Base-by-base conservation (phyloP, 2,797 vertebrate genomes). In the Hydrophis major region DNA sequence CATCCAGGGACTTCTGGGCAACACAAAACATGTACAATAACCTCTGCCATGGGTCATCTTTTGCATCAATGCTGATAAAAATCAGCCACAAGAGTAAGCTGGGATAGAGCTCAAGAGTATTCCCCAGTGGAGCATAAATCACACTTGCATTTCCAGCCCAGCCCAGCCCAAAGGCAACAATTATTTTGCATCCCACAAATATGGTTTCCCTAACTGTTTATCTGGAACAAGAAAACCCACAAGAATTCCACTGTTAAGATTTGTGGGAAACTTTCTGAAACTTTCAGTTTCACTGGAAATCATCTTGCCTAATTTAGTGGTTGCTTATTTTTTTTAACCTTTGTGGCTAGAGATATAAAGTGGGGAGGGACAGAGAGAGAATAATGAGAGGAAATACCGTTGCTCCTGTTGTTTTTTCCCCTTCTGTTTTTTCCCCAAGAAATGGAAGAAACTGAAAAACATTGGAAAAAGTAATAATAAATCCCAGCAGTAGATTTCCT, bases 201-300 rank as follows among this genome's bases (percentile, higher is more conserved):
- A 66, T 69, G 78, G 87, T 7, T 91, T 93, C 25, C 78, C 90
- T 57, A 53, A 28, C 93, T 91, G 89, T 94, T 96, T 94, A 94
- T 96, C 96, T 94, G 92, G 6, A 90, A 93, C 37, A 89, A 93
- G 94, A 92, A 95, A 95, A 94, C 22, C 87, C 95, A 95, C 89
- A 93, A 94, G 93, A 96, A 94, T 0, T 93, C 92, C 93, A 91
- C 89, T 1, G 0, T 53, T 89, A 94, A 90, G 93, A 92, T 93
- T 93, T 92, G 90, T 50, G 88, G 91, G 95, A 95, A 90, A 87
- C 61, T 94, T 63, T 63, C 32, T 94, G 69, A 93, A 89, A 78
- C 91, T 56, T 89, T 93, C 27, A 0, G 61, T 0, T 90, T 90
- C 57, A 92, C 0, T 63, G 90, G 63, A 50, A 91, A 95, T 57